phyloP scores from a whole-genome alignment of 2,888 invertebrate species.

The Caenorhabditis sp. region DNA sequence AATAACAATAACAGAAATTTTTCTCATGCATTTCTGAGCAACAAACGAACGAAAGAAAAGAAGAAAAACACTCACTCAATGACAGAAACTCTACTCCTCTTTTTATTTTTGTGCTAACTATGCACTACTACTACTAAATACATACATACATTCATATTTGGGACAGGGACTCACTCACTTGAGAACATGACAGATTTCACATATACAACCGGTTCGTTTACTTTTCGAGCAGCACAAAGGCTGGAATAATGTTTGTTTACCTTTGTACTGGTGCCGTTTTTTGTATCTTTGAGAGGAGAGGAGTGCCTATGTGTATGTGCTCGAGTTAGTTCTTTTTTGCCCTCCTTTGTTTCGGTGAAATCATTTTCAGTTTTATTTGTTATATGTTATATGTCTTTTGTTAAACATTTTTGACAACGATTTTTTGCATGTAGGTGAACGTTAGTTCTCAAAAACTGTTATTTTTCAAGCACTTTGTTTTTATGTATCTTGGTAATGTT shows the following conservation, averaged over 20 bases:
- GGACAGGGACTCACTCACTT: not conserved
- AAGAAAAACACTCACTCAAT: not conserved
- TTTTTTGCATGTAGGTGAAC: not conserved
- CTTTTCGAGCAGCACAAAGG: slow-evolving; percentile 3
- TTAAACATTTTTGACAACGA: no score
- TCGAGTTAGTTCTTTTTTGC: not conserved
- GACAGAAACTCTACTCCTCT: not conserved
- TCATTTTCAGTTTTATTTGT: no score
- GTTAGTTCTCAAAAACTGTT: not conserved
- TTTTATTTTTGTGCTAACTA: not conserved
- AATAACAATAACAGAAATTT: not conserved
- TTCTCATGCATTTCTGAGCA: not conserved
- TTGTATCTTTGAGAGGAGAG: slow-evolving; percentile 31
- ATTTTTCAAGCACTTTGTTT: not conserved
- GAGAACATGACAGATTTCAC: slow-evolving; percentile 33
- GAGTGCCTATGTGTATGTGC: slow-evolving; percentile 15
- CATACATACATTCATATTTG: not conserved
- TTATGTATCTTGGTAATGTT: not conserved
- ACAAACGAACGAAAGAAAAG: not conserved
- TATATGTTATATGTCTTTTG: no score
- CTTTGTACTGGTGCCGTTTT: slow-evolving; percentile 28
- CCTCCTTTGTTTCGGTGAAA: not conserved
- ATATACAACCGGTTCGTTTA: slow-evolving; percentile 43
- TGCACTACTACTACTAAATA: no score
- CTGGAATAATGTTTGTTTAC: slow-evolving; percentile 39